These are phyloP conservation scores for Dolichoris vasculosae DNA, from an alignment of 1,140 invertebrate genomes.

Conservation along the genomic window DNA sequence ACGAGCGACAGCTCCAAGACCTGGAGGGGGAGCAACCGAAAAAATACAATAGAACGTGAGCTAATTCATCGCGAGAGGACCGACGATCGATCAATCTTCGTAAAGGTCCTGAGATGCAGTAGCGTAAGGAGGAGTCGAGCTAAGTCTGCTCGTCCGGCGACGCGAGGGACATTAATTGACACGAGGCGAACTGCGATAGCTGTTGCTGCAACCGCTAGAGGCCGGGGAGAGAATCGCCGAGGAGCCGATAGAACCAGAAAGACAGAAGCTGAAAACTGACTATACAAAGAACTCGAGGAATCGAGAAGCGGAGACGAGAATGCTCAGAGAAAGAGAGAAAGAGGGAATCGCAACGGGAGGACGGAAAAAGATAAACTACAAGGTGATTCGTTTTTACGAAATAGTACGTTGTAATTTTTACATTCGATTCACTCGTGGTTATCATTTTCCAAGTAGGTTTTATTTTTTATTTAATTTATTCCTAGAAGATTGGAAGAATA, in stretches of 20 bases:
- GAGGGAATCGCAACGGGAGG: background rate
- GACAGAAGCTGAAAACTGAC: conserved; percentile 41
- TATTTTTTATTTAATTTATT: too few relatives aligned
- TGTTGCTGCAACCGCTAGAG: conserved; percentile 1
- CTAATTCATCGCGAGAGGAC: conserved; percentile 67
- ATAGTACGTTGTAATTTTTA: background rate
- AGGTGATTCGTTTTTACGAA: background rate
- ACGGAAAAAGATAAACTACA: background rate
- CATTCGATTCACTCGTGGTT: background rate
- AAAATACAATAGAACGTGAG: conserved; percentile 63
- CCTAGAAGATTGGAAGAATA: too few relatives aligned
- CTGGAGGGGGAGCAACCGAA: conserved; percentile 55
- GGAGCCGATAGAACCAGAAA: background rate
- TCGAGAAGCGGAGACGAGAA: background rate
- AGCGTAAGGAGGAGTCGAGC: conserved; percentile 50
- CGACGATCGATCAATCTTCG: conserved; percentile 68
- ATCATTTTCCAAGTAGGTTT: too few relatives aligned
- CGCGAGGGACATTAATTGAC: conserved; percentile 73
- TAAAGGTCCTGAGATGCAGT: conserved; percentile 46
- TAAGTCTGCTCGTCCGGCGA: conserved; percentile 23
- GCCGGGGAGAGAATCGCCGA: background rate
- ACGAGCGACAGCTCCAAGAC: conserved; percentile 28
- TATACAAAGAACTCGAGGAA: background rate
- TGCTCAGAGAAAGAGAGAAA: background rate
- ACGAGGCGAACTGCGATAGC: conserved; percentile 57